A percentile compares a stretch with the other conserved stretches of the same genome.
phyloP scores from a whole-genome alignment of 2,797 vertebrate genomes.

The Pantherophis alleghaniensis region DNA sequence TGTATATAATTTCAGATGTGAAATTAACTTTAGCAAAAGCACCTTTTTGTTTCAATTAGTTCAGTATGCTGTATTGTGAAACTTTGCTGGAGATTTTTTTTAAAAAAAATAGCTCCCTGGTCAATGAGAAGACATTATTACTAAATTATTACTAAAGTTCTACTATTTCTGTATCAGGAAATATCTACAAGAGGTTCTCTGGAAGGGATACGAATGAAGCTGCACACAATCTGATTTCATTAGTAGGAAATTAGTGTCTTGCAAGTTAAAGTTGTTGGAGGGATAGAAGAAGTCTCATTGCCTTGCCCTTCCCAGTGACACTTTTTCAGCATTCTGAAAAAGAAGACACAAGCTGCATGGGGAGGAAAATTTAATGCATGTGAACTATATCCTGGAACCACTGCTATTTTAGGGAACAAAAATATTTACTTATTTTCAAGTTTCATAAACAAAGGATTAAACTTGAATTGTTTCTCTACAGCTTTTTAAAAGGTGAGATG shows the following conservation, averaged over 20 bases:
- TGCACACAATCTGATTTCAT: neutral
- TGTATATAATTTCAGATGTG: neutral
- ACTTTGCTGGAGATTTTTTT: neutral
- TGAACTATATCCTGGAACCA: neutral
- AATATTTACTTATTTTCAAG: neutral
- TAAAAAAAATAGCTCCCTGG: neutral
- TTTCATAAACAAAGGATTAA: neutral
- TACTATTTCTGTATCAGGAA: neutral
- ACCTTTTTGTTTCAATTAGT: neutral
- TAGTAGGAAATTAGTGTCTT: neutral
- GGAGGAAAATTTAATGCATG: neutral
- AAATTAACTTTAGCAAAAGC: neutral
- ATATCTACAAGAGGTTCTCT: neutral
- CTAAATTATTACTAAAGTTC: neutral
- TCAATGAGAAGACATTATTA: neutral
- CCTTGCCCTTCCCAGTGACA: neutral
- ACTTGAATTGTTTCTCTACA: neutral
- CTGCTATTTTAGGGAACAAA: neutral
- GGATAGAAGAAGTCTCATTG: neutral
- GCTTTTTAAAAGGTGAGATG: neutral
- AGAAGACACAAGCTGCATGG: neutral
- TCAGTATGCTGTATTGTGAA: neutral
- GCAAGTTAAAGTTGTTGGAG: neutral
- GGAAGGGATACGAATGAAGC: neutral
- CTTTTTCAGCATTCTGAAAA: neutral